Evolutionary conservation across 2,888 invertebrate species (phyloP).

Genomic region (Nephrocerus scutellatus): DNA sequence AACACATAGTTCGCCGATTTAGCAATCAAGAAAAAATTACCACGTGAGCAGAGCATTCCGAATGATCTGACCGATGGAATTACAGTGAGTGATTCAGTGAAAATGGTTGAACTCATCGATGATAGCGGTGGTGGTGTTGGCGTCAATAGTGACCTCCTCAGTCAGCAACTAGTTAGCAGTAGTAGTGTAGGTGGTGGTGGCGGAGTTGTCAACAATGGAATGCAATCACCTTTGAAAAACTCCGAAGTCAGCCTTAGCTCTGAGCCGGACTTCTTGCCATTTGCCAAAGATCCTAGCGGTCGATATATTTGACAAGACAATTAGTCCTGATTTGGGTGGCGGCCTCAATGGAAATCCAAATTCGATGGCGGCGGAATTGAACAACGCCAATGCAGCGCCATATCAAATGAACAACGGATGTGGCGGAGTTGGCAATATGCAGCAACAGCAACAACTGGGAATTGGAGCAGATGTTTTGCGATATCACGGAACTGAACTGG

Average conservation of each 20-base stretch:
- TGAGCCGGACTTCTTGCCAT: constrained; percentile 61
- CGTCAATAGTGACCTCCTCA: no score
- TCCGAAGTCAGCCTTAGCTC: constrained; percentile 50
- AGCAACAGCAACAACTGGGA: constrained; percentile 35
- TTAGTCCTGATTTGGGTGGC: no score
- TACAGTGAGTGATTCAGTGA: no score
- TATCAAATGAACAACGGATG: constrained; percentile 24
- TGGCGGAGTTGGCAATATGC: constrained; percentile 26
- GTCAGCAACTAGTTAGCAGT: no score
- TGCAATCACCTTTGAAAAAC: constrained; percentile 32
- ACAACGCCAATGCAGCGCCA: constrained; percentile 25
- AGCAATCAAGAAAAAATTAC: constrained; percentile 77
- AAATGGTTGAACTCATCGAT: no score
- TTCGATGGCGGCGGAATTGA: constrained; percentile 14
- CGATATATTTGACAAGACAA: no score
- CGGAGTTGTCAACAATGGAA: constrained; percentile 14
- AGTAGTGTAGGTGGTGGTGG: constrained; percentile 18
- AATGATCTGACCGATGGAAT: no score
- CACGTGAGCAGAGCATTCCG: constrained; percentile 62
- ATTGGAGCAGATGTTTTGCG: constrained; percentile 58
- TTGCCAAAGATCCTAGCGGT: constrained; percentile 77
- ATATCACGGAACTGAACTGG: constrained; percentile 83
- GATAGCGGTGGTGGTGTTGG: constrained; percentile 29
- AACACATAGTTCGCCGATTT: constrained; percentile 68
- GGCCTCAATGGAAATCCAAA: no score